Percentiles rank a stretch among this genome's conserved stretches.
Evolutionary conservation across 2,113 vertebrate species (phyloP).

Genomic region (Panthera uncia): DNA sequence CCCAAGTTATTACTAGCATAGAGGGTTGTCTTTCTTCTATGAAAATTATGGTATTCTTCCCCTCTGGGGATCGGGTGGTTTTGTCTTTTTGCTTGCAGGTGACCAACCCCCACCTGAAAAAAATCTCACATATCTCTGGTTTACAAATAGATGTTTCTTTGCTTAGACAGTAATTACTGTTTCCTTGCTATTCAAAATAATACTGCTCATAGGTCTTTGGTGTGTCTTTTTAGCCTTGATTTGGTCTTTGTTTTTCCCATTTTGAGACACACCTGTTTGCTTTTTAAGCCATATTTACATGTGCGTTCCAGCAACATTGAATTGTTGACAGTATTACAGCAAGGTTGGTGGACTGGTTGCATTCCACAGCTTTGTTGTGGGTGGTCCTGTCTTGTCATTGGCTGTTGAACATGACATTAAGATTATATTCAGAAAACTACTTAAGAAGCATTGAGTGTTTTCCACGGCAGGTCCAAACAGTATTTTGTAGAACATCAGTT

Average conservation of each 20-base stretch:
- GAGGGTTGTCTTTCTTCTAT: not conserved
- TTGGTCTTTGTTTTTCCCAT: not conserved
- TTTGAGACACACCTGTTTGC: constrained; percentile 19
- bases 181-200: not conserved
- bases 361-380: constrained; percentile 5
- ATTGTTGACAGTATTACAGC: not conserved
- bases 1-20: not conserved
- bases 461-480: not conserved
- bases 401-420: not conserved
- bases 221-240: not conserved
- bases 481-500: not conserved
- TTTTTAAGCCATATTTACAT: not conserved
- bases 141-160: not conserved
- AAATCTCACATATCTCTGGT: not conserved
- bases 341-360: not conserved
- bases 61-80: not conserved
- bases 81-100: not conserved
- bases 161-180: not conserved
- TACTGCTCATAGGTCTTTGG: not conserved
- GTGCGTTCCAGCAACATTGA: not conserved
- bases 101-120: not conserved
- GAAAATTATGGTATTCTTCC: not conserved
- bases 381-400: constrained; percentile 16
- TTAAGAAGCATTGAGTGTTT: not conserved
- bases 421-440: not conserved